Conservation (phyloP, 2,113 vertebrate species). For the Merops nubicus region DNA sequence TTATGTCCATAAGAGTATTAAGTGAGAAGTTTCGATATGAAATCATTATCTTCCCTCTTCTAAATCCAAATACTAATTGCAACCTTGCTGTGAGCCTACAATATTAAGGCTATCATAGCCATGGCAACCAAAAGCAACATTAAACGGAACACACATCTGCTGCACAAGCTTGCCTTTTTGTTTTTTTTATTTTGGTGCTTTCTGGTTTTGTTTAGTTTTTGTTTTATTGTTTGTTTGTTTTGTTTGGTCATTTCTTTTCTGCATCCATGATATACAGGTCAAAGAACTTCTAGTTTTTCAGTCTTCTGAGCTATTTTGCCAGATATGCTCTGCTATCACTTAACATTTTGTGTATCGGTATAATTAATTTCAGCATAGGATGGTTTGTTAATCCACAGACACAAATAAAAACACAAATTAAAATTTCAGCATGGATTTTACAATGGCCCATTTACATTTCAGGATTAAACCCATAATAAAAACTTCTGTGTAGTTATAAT, state of each 20-base stretch:
- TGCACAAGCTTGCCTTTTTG: neutral
- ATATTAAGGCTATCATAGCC: constrained; percentile 74
- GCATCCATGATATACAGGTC: constrained; percentile 12
- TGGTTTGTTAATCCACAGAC: constrained; percentile 61
- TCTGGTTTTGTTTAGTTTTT: no score
- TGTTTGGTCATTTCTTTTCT: constrained; percentile 40
- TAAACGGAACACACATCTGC: constrained; percentile 43
- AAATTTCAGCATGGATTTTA: constrained; percentile 68
- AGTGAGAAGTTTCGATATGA: constrained; percentile 72
- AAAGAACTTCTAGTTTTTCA: constrained; percentile 16
- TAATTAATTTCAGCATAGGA: constrained; percentile 62
- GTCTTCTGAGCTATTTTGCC: constrained; percentile 52
- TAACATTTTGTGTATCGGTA: constrained; percentile 45
- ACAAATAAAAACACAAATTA: constrained; percentile 66
- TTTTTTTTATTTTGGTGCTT: neutral
- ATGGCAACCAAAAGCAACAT: constrained; percentile 73
- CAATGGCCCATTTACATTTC: constrained; percentile 66
- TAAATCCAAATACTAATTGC: constrained; percentile 82
- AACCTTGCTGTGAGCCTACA: constrained; percentile 76
- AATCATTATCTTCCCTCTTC: constrained; percentile 77
- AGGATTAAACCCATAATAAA: constrained; percentile 71
- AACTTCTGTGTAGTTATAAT: constrained; percentile 76
- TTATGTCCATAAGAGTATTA: constrained; percentile 69
- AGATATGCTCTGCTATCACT: constrained; percentile 18
- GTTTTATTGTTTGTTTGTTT: no score